phyloP scores from a whole-genome alignment of 2,113 vertebrate species.

The Microtus montanus region DNA sequence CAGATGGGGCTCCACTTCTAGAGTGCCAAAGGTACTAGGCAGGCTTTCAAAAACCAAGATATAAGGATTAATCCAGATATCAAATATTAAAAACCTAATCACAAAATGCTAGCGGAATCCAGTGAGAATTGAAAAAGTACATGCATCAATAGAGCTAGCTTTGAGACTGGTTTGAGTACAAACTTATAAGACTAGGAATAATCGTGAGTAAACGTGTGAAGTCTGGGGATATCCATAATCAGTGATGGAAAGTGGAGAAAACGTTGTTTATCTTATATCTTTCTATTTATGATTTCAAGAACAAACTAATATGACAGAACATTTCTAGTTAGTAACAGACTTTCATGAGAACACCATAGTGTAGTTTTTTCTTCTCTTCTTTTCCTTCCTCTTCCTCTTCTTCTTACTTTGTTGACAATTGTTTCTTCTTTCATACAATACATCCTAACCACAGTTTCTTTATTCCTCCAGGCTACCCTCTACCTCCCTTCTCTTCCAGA shows the following conservation, averaged over 20 bases:
- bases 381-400: background rate
- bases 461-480: no score
- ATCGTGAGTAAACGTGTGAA: background rate
- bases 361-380: background rate
- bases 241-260: background rate
- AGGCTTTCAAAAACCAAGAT: background rate
- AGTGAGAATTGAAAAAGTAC: background rate
- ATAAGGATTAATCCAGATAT: constrained; percentile 17
- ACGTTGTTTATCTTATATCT: background rate
- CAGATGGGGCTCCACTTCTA: background rate
- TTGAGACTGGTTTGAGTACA: background rate
- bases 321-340: background rate
- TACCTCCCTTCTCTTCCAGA: background rate
- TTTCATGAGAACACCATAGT: background rate
- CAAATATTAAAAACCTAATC: background rate
- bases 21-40: background rate
- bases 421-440: background rate
- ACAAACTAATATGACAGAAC: background rate
- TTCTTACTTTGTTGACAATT: background rate
- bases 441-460: background rate
- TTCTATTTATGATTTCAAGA: constrained; percentile 24
- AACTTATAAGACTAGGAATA: background rate
- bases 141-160: background rate
- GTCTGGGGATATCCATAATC: background rate
- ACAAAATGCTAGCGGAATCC: background rate